A percentile compares a stretch with the other conserved stretches of the same genome.
These are phyloP conservation scores for Drosophila ambigua DNA, from an alignment of 1,140 invertebrate genomes.

Conservation along the genomic window DNA sequence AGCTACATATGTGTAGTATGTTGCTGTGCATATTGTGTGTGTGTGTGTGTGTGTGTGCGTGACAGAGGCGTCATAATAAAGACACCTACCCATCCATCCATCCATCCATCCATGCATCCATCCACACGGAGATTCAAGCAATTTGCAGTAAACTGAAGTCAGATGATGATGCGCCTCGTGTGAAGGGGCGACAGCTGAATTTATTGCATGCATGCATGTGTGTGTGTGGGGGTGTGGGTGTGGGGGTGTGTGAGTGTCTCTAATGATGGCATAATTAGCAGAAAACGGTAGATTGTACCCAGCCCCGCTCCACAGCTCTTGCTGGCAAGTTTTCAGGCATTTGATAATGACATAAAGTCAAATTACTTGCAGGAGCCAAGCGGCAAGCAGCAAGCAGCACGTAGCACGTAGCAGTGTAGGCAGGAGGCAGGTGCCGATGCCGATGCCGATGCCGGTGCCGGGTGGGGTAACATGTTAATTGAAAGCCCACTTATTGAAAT, in stretches of 20 bases:
- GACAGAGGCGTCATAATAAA: conserved; percentile 43
- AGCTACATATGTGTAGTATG: neutral
- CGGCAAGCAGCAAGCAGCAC: neutral
- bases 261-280: conserved; percentile 82
- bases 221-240: conserved; percentile 6
- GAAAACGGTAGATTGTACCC: conserved; percentile 39
- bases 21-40: neutral
- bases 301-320: neutral
- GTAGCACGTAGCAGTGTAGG: neutral
- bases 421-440: no score
- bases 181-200: conserved; percentile 53
- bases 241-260: conserved; percentile 12
- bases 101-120: no score
- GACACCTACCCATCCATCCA: conserved; percentile 2
- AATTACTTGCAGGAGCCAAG: conserved; percentile 46
- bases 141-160: conserved; percentile 54
- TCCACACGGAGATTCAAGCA: conserved; percentile 14
- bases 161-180: neutral
- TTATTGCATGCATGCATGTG: conserved; percentile 63
- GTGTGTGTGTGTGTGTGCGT: conserved; percentile 14
- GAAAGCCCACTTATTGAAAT: conserved; percentile 77
- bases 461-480: conserved; percentile 63
- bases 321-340: conserved; percentile 45
- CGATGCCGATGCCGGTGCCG: neutral
- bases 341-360: conserved; percentile 78